Conservation (phyloP, 2,113 vertebrate species). For the Mesocricetus auratus region DNA sequence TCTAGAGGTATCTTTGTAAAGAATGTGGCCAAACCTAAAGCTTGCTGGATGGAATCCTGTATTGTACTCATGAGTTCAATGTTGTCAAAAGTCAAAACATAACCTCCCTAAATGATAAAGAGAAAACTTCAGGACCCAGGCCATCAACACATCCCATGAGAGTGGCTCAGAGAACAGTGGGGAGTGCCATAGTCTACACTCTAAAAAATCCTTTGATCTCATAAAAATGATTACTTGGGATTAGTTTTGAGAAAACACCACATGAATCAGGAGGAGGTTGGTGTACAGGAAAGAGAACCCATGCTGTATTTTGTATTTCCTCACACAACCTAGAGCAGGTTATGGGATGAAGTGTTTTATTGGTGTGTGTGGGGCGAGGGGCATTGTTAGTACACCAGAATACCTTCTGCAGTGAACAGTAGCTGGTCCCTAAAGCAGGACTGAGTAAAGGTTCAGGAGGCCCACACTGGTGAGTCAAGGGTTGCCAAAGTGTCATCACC, state of each 20-base stretch:
- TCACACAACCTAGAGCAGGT: background rate
- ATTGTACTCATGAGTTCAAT: background rate
- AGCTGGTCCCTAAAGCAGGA: background rate
- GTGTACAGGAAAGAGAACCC: background rate
- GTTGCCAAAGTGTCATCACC: background rate
- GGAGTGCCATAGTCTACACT: background rate
- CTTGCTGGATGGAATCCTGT: background rate
- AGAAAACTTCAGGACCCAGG: background rate
- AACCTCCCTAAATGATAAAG: background rate
- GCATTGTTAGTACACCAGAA: background rate
- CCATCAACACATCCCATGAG: too few relatives aligned
- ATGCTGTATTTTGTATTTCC: background rate
- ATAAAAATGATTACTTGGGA: slow-evolving; percentile 13
- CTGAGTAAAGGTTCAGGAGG: background rate
- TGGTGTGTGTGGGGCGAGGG: background rate
- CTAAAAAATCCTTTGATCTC: background rate
- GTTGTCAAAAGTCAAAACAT: background rate
- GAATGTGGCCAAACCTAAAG: background rate
- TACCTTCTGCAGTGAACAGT: background rate
- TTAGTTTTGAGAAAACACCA: background rate
- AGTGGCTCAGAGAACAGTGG: background rate
- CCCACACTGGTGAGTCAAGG: background rate
- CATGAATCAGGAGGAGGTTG: background rate
- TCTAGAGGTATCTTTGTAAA: background rate
- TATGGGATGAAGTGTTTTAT: background rate